Base-by-base conservation (phyloP, 2,797 vertebrate genomes). In the Spinibarbus caldwelli region DNA sequence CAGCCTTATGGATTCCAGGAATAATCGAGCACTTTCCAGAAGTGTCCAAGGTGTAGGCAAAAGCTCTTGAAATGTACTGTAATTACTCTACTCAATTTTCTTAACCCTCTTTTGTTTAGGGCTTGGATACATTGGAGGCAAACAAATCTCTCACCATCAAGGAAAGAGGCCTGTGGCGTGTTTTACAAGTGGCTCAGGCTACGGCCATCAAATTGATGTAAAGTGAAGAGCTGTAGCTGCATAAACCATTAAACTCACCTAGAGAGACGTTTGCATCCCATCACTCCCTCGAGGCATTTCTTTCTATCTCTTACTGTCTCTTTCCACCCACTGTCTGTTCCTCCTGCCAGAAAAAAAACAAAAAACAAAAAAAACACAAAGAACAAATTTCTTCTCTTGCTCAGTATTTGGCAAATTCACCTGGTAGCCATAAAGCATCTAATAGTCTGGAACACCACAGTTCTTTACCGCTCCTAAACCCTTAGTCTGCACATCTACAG, bases 191-290 rank as follows among this genome's bases (percentile, higher is more conserved):
- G 43, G 64, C 79, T 88, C 75, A 86, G 29, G 64, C 43, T 52
- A 47, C 9, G 72, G 83, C 85, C 82, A 86, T 90, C 85, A 91
- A 89, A 88, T 88, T 92, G 87, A 93, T 92, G 86, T 90, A 83
- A 91, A 87, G 81, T 92, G 90, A 92, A 94, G 92, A 89, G 90
- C 87, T 89, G 89, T 80, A 89, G 85, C 87, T 86, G 88, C 90
- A 91, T 92, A 91, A 91, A 92, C 89, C 86, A 82, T 75, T 86
- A 82, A 80, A 86, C 84, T 78, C 89, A 86, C 84, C 87, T 73
- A 88, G 90, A 89, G 91, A 93, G 92, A 54, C 7, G n/a, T 81
- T 68, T 89, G 91, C 88, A 90, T 89, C 87, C 89, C 36, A 75
- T 75, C 73, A 84, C 38, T 80, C 59, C 67, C 59, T 72, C 19